Base-by-base conservation (phyloP, 2,113 vertebrate genomes). In the Salvator merianae region DNA sequence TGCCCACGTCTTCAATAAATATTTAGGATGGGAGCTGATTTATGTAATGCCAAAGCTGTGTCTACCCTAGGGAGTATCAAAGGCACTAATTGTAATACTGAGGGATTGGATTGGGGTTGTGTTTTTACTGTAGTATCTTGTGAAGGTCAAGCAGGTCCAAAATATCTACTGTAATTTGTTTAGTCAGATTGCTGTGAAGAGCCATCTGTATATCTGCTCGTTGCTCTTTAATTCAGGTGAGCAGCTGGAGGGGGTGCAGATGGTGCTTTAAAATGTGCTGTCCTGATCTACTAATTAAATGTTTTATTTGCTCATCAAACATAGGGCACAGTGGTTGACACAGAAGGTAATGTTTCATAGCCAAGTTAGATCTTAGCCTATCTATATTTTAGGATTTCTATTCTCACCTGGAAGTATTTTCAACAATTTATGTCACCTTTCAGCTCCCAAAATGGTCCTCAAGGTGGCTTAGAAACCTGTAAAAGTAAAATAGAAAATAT, bases 221-320 rank as follows among this genome's bases (percentile, higher is more conserved):
- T 88, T 94, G 81, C 80, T 84, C 82, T 89, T 89, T 94, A 86
- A 95, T 94, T 95, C 91, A 94, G 88, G 82, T 92, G 93, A 96
- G 94, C 96, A 97, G 93, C 95, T 97, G 94, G 90, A 95, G 93
- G 90, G 53, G 84, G 90, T 96, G 91, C 96, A 96, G 95, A 95
- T 97, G 96, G 94, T 94, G 75, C 89, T 89, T 87, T 80, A 68
- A 47, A 79, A 79, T 84, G 71, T 22, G 38, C 82, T 86, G 78
- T 84, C 68, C 84, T 78, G 53, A 79, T 79, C 40, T 87, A 86
- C 83, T 66, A 30, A 68, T 77, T 84, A 62, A 88, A 87, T 89
- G 32, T 94, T 38, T 79, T 87, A 71, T 90, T 82, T 90, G 30
- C 84, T 76, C 20, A 87, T 84, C 36, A 62, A 68, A 87, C 66